Percentiles rank a stretch among this genome's conserved stretches.
Conservation (phyloP, 2,888 invertebrate species). For the Platycheirus albimanus region DNA sequence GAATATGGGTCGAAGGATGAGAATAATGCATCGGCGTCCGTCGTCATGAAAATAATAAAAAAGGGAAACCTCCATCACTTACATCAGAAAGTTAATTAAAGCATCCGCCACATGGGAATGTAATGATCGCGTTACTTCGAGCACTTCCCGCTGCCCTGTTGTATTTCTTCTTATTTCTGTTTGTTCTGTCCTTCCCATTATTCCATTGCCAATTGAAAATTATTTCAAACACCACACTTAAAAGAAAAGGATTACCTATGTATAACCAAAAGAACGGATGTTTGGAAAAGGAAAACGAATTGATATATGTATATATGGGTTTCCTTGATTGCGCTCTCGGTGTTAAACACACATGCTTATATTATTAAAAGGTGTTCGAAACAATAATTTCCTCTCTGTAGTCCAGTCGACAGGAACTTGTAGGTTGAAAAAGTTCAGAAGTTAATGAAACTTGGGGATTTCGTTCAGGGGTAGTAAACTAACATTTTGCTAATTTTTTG, state of each 20-base stretch:
- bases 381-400: too few relatives aligned
- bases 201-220: slow-evolving; percentile 41
- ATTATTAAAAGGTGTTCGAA: too few relatives aligned
- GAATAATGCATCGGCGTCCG: slow-evolving; percentile 14
- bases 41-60: slow-evolving; percentile 51
- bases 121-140: slow-evolving; percentile 52
- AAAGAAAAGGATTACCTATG: not conserved
- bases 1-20: slow-evolving; percentile 33
- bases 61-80: slow-evolving; percentile 48
- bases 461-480: too few relatives aligned
- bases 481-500: too few relatives aligned
- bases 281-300: slow-evolving; percentile 33
- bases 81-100: slow-evolving; percentile 62
- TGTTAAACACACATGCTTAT: too few relatives aligned
- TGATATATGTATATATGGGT: slow-evolving; percentile 60
- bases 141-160: slow-evolving; percentile 47
- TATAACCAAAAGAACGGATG: not conserved
- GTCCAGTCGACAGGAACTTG: too few relatives aligned
- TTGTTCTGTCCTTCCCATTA: slow-evolving; percentile 3
- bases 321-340: slow-evolving; percentile 27
- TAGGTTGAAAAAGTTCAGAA: too few relatives aligned
- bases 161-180: not conserved
- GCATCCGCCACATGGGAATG: slow-evolving; percentile 48
- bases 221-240: slow-evolving; percentile 40
- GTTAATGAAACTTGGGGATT: too few relatives aligned